Base-by-base conservation (phyloP, 2,888 invertebrate species). In the Incurvaria masculella region DNA sequence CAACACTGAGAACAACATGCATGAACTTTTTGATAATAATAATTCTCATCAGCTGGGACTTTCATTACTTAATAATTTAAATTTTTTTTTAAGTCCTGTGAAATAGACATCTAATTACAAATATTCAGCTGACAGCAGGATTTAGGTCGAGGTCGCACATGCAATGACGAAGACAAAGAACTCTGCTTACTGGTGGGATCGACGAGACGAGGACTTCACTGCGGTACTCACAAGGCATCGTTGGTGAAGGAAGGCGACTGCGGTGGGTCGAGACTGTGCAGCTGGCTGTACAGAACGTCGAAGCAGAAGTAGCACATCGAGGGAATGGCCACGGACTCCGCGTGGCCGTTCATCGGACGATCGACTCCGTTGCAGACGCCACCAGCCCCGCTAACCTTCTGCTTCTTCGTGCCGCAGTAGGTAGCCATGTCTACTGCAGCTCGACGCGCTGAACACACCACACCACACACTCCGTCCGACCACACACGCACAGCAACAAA, bases 251-350 rank as follows among this genome's bases (percentile, higher is more conserved):
- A 84, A 63, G 97, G 95, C 59, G 88, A 83, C 71, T 89, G 90
- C 57, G 97, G 97, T 59, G 93, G 89, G 59, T 96, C 94, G 69
- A 92, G 84, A 69, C 90, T 92, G 78, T 96, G 90, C 63, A 99
- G 84, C 79, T 97, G 94, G 74, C 89, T 88, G 76, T 96, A 91
- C 57, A 99, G 87, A 61, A 97, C 96, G 81, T 99, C 98, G 82
- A 98, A 99, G 85, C 99, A 99, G 81, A 92, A 98, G 82, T 91
- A 94, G 70, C 96, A 96, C 98, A 99, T 99, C 72, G 97, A 97
- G 55, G 91, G 89, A 69, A 88, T 86, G 59, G 92, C 94, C 58
- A 95, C 89, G 59, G 72, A 65, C 57, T 78, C 79, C 61, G 73
- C 69, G 64, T 73, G 72, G 62, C 78, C 79, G 64, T 80, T 76